A percentile compares a stretch with the other conserved stretches of the same genome.
phyloP scores from a whole-genome alignment of 2,888 invertebrate genomes.

The Schizotus pectinicornis region DNA sequence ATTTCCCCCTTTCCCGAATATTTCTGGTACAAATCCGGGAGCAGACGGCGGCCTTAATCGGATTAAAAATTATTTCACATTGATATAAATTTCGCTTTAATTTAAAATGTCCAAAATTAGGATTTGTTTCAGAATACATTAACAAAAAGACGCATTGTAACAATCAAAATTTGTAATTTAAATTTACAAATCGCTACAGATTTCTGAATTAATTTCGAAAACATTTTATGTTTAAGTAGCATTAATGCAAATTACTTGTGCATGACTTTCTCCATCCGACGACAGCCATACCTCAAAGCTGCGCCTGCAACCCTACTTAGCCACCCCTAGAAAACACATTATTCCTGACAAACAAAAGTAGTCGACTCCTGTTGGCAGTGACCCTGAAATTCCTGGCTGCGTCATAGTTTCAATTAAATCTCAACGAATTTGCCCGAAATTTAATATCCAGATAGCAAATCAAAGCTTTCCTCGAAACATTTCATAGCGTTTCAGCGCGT shows the following conservation, averaged over 20 bases:
- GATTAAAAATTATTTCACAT: constrained; percentile 8
- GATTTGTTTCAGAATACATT: background rate
- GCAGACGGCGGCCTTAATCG: constrained; percentile 1
- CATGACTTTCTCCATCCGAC: background rate
- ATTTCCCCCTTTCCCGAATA: background rate
- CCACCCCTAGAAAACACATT: too few relatives aligned
- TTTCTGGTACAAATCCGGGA: background rate
- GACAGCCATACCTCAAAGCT: background rate
- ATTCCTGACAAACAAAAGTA: too few relatives aligned
- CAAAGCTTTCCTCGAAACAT: too few relatives aligned
- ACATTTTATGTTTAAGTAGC: constrained; percentile 11
- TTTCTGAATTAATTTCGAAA: constrained; percentile 17
- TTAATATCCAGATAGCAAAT: too few relatives aligned
- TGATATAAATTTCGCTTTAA: constrained; percentile 9
- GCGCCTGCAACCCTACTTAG: background rate
- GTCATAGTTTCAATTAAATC: too few relatives aligned
- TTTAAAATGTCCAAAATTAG: constrained; percentile 10
- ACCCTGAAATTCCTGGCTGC: too few relatives aligned
- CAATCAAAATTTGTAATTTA: constrained; percentile 21
- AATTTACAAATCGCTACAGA: constrained; percentile 20
- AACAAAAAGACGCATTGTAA: constrained; percentile 10
- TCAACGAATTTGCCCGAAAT: too few relatives aligned
- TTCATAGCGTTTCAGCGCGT: too few relatives aligned
- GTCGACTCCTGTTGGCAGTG: too few relatives aligned
- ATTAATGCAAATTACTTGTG: constrained; percentile 19